Evolutionary conservation across 2,113 vertebrate species (phyloP).

Genomic region (Maccullochella peelii): DNA sequence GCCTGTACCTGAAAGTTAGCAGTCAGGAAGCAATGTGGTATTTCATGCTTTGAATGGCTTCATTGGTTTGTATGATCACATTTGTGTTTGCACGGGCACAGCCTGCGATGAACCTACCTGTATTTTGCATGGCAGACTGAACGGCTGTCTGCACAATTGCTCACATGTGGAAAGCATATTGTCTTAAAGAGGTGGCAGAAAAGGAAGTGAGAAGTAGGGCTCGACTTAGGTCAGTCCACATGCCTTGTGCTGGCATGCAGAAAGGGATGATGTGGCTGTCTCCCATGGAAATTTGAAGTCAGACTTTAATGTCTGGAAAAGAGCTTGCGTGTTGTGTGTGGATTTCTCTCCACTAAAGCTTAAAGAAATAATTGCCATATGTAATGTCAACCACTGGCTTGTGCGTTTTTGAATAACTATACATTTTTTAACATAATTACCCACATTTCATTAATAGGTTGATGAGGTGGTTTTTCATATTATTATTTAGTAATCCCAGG

Average conservation of each 20-base stretch:
- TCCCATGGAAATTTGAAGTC: slow-evolving; percentile 82
- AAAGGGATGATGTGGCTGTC: slow-evolving; percentile 78
- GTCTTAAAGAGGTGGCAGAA: slow-evolving; percentile 78
- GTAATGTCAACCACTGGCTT: slow-evolving; percentile 69
- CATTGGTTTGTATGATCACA: slow-evolving; percentile 55
- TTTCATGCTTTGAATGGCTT: slow-evolving; percentile 52
- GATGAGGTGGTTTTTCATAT: slow-evolving; percentile 45
- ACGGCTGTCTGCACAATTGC: slow-evolving; percentile 48
- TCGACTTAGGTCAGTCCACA: slow-evolving; percentile 66
- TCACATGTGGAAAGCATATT: slow-evolving; percentile 77
- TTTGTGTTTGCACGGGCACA: slow-evolving; percentile 44
- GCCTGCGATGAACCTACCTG: slow-evolving; percentile 40
- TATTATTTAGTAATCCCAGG: slow-evolving; percentile 64
- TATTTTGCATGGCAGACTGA: slow-evolving; percentile 59
- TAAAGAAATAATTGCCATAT: slow-evolving; percentile 78
- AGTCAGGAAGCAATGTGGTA: slow-evolving; percentile 36
- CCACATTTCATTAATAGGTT: slow-evolving; percentile 59
- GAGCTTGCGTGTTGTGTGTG: slow-evolving; percentile 63
- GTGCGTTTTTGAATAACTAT: slow-evolving; percentile 49
- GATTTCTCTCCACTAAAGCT: slow-evolving; percentile 67
- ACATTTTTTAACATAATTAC: slow-evolving; percentile 51
- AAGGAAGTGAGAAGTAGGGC: slow-evolving; percentile 75
- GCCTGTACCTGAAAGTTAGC: slow-evolving; percentile 14
- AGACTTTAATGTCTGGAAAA: slow-evolving; percentile 82
- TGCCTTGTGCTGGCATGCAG: slow-evolving; percentile 75